Percentiles rank a stretch among this genome's conserved stretches.
These are phyloP conservation scores for Cavia aperea DNA, from an alignment of 2,113 vertebrate species.

Conservation along the genomic window DNA sequence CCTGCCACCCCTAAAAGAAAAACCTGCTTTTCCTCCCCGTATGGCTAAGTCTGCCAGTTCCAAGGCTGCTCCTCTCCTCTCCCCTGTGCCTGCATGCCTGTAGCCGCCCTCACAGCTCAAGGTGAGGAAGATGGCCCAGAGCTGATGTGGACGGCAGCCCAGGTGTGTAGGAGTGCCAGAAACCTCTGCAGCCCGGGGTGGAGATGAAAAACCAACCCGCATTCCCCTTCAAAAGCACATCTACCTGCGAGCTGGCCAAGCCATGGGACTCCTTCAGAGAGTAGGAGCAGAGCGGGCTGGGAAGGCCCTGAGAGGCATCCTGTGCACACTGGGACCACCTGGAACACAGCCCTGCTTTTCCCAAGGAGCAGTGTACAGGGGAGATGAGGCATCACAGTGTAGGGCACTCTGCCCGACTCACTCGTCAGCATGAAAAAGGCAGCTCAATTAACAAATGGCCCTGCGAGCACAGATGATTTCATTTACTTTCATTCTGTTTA, in stretches of 20 bases:
- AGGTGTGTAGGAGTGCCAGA: conserved; percentile 22
- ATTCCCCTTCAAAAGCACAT: neutral
- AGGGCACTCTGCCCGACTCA: neutral
- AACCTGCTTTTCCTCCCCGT: neutral
- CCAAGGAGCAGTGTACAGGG: neutral
- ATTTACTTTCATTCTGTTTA: neutral
- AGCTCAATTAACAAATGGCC: neutral
- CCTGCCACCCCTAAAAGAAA: neutral
- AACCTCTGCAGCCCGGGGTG: neutral
- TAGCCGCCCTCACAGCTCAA: neutral
- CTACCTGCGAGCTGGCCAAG: neutral
- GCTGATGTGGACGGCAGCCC: neutral
- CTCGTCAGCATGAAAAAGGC: neutral
- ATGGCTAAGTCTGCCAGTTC: neutral
- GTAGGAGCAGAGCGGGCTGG: neutral
- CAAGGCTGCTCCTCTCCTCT: neutral
- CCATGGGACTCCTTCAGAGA: neutral
- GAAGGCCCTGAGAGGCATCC: neutral
- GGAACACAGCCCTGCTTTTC: neutral
- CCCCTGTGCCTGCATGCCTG: neutral
- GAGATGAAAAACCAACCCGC: conserved; percentile 25
- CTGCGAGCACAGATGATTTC: neutral
- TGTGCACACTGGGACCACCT: neutral
- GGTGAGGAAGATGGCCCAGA: conserved; percentile 29
- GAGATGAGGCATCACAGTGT: rapidly evolving